These are phyloP conservation scores for Caenorhabditis sulstoni DNA, from an alignment of 2,888 invertebrate genomes.

Conservation along the genomic window DNA sequence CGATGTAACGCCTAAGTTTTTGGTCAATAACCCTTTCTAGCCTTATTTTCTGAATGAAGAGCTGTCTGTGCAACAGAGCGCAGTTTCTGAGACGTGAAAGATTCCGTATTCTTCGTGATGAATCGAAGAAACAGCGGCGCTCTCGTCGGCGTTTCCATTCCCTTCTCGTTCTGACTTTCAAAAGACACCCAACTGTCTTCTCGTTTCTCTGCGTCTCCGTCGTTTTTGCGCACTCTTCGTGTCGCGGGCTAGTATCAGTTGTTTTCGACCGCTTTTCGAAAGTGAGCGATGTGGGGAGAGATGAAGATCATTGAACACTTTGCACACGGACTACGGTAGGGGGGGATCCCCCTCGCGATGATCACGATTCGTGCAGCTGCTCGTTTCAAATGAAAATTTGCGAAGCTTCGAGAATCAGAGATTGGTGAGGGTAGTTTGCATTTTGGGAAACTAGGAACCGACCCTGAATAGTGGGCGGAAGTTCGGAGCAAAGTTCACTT, in stretches of 20 bases:
- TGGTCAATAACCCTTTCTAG: too few relatives aligned
- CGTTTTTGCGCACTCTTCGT: conserved; percentile 1
- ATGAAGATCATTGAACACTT: conserved; percentile 24
- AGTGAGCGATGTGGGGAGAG: conserved; percentile 14
- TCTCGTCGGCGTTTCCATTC: not conserved
- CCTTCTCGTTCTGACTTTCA: conserved; percentile 17
- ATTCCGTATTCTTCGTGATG: too few relatives aligned
- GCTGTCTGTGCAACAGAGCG: too few relatives aligned
- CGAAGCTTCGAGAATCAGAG: too few relatives aligned
- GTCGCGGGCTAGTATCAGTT: conserved; percentile 6
- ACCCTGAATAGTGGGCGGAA: too few relatives aligned
- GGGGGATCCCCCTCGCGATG: not conserved
- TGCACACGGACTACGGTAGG: too few relatives aligned
- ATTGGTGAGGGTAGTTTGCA: too few relatives aligned
- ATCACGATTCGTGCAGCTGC: conserved; percentile 9
- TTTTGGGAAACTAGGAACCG: too few relatives aligned
- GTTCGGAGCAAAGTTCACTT: too few relatives aligned
- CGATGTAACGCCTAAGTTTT: too few relatives aligned
- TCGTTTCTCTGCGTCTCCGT: not conserved
- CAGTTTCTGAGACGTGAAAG: too few relatives aligned
- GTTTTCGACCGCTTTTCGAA: conserved; percentile 26
- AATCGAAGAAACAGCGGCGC: not conserved
- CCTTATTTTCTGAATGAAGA: too few relatives aligned
- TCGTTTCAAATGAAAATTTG: not conserved
- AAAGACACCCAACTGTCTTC: conserved; percentile 22